Conservation (phyloP, 1,140 invertebrate species). For the Drosophila parvula region DNA sequence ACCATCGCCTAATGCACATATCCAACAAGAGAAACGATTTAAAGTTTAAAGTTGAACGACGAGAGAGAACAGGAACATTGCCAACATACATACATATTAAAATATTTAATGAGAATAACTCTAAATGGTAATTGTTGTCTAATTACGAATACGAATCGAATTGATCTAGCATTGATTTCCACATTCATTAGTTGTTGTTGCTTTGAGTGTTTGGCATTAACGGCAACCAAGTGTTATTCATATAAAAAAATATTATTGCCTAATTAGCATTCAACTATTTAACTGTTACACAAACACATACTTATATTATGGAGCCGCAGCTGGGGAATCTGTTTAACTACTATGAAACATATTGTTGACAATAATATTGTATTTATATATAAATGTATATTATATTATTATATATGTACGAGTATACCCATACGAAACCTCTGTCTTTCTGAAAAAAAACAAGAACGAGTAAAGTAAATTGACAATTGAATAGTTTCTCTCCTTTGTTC, state of each 20-base stretch:
- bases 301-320: conserved; percentile 59
- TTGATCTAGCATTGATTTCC: conserved; percentile 55
- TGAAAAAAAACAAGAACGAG: conserved; percentile 35
- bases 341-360: conserved; percentile 79
- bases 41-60: conserved; percentile 14
- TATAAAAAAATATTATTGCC: conserved; percentile 47
- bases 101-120: conserved; percentile 26
- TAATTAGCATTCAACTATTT: conserved; percentile 55
- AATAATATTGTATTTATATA: conserved; percentile 81
- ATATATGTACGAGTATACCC: conserved; percentile 67
- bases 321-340: conserved; percentile 51
- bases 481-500: background rate
- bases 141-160: conserved; percentile 46
- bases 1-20: conserved; percentile 67
- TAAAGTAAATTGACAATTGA: conserved; percentile 10
- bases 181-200: conserved; percentile 64
- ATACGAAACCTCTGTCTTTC: conserved; percentile 45
- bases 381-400: conserved; percentile 68
- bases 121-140: conserved; percentile 52
- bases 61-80: conserved; percentile 56
- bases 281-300: conserved; percentile 69
- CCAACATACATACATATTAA: conserved; percentile 68
- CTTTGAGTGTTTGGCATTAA: conserved; percentile 61
- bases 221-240: conserved; percentile 34
- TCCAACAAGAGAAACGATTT: conserved; percentile 47